Base-by-base conservation (phyloP, 1,140 invertebrate genomes). In the Aphaenogaster ashmeadi region DNA sequence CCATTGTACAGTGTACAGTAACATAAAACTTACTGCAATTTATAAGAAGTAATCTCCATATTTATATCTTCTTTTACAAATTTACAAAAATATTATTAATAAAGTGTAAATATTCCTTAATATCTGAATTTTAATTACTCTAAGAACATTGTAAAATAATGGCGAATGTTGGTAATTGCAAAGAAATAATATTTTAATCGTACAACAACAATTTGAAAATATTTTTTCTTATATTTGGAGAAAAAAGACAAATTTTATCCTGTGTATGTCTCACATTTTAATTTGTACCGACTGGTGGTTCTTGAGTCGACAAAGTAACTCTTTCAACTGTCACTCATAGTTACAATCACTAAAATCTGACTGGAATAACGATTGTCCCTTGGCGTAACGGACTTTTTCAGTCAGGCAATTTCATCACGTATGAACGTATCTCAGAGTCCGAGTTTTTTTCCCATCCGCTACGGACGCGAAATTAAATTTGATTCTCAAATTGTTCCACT, bases 401-500 rank as follows among this genome's bases (percentile, higher is more conserved):
- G 38, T 47, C 41, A 9, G 41, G 38, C 38, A 83, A 83, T 83
- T 44, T 15, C 18, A 54, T 36, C 4, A 38, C 66, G 50, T 7
- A 21, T 7, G 27, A 27, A 21, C 38, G 41, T 83, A 58, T 83
- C 67, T 83, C 67, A 47, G 80, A 27, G 52, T 21, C 69, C 18
- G 66, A 56, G 52, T 44, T 56, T 58, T 66, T 77, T 83, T 21
- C 38, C 3, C 36, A 27, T 50, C 41, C 27, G 18, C 33, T 74
- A 56, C n/a, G 11, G 27, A 72, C 8, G 18, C 18, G 52, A 36
- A 83, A 83, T 83, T 83, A 72, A 83, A 83, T 83, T 60, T 83
- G 80, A 47, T 74, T 72, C 79, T 50, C 67, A 27, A 72, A 21
- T 21, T 54, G 27, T 58, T 74, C 54, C 52, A 58, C 15, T 69